phyloP scores from a whole-genome alignment of 2,113 vertebrate genomes.

The Mirounga angustirostris region DNA sequence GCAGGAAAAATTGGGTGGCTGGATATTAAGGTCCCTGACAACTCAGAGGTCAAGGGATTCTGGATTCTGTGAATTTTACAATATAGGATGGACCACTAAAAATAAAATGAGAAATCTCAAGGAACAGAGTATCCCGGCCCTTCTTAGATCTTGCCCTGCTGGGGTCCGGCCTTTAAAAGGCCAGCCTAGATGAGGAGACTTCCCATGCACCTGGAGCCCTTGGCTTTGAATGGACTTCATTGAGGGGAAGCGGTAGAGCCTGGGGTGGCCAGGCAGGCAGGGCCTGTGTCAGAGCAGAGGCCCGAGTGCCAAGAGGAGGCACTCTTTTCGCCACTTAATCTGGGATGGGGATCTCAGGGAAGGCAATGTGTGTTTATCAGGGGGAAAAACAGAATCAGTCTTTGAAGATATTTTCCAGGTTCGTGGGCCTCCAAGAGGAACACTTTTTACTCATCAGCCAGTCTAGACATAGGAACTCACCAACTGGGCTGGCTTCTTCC shows the following conservation, averaged over 20 bases:
- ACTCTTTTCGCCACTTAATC: background rate
- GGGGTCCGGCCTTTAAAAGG: background rate
- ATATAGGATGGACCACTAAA: background rate
- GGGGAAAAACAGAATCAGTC: background rate
- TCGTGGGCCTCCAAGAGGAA: conserved; percentile 30
- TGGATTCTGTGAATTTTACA: background rate
- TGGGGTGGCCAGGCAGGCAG: background rate
- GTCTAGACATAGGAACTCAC: conserved; percentile 64
- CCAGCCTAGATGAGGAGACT: background rate
- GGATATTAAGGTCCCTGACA: background rate
- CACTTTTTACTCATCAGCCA: conserved; percentile 60
- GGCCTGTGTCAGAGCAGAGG: background rate
- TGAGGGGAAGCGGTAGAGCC: background rate
- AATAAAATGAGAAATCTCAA: background rate
- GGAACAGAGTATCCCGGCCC: background rate
- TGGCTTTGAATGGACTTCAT: background rate
- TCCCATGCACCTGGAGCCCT: background rate
- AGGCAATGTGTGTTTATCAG: background rate
- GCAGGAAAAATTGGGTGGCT: background rate
- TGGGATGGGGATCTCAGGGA: background rate
- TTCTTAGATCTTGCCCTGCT: background rate
- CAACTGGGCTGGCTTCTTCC: conserved; percentile 42
- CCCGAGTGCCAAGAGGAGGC: background rate
- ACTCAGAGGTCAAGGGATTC: background rate
- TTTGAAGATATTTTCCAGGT: conserved; percentile 52